Percentiles rank a stretch among this genome's conserved stretches.
Evolutionary conservation across 1,140 invertebrate genomes (phyloP).

Genomic region (Magallana ariakensis): DNA sequence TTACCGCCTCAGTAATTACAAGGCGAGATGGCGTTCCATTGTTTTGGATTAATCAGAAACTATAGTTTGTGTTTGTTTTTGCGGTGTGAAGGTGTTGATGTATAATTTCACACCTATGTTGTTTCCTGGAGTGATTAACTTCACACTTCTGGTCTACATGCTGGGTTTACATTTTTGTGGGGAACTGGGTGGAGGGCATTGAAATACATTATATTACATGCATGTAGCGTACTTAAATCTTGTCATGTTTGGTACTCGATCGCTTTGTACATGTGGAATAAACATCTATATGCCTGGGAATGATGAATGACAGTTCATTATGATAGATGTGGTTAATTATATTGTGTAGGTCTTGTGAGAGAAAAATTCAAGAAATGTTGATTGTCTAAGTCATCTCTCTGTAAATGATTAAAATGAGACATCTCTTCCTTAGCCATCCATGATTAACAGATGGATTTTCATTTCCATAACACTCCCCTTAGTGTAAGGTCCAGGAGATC

Average conservation of each 20-base stretch:
- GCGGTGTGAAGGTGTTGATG: slow-evolving; percentile 5
- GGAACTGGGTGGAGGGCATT: slow-evolving; percentile 4
- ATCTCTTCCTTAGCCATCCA: not conserved
- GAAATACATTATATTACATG: not conserved
- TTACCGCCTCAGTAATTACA: slow-evolving; percentile 29
- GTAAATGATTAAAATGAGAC: not conserved
- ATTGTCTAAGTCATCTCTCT: not conserved
- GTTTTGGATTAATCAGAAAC: slow-evolving; percentile 20
- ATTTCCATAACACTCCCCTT: not conserved
- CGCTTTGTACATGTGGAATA: slow-evolving; percentile 4
- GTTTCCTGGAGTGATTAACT: slow-evolving; percentile 25
- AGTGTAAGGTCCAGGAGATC: not conserved
- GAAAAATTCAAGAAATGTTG: not conserved
- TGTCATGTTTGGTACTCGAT: not conserved
- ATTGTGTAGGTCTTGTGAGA: not conserved
- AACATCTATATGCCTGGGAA: not conserved
- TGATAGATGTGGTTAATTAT: slow-evolving; percentile 29
- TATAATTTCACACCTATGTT: slow-evolving; percentile 33
- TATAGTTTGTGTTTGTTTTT: not conserved
- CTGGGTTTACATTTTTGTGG: slow-evolving; percentile 18
- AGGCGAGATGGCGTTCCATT: not conserved
- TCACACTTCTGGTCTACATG: not conserved
- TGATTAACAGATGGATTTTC: not conserved
- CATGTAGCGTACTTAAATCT: not conserved
- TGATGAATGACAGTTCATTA: slow-evolving; percentile 23